Conservation (phyloP, 2,113 vertebrate genomes). For the Lonchura striata region DNA sequence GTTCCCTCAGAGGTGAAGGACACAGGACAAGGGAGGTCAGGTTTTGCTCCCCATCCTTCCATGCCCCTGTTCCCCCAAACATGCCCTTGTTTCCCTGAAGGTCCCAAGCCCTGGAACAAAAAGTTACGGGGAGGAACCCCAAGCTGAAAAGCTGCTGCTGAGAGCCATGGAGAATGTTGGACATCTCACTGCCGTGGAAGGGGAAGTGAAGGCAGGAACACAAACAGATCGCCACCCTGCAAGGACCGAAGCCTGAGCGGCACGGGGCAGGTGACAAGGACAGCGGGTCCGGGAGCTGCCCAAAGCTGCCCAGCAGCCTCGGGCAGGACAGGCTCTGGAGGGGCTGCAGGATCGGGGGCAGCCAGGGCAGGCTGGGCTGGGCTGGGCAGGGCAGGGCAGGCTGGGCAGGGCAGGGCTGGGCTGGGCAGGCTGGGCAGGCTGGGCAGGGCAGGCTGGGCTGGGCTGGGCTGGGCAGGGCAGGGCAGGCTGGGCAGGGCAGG, state of each 20-base stretch:
- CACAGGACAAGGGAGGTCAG: rapidly evolving
- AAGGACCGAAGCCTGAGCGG: rapidly evolving
- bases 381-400: no score
- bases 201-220: neutral
- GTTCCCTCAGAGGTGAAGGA: neutral
- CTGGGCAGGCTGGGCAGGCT: no score
- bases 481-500: no score
- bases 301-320: no score
- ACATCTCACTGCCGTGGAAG: rapidly evolving
- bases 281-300: no score
- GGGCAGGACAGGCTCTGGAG: no score
- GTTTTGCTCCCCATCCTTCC: neutral
- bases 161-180: rapidly evolving
- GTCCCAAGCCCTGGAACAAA: neutral
- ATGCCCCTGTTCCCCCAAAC: rapidly evolving
- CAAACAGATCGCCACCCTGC: neutral
- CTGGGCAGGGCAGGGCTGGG: no score
- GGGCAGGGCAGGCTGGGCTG: no score
- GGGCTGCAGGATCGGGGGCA: neutral
- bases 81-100: neutral
- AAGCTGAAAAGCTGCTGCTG: rapidly evolving
- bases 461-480: no score
- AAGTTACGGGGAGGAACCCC: neutral
- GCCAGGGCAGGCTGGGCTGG: neutral
- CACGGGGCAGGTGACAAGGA: neutral